A percentile compares a stretch with the other conserved stretches of the same genome.
These are phyloP conservation scores for Caranx ignobilis DNA, from an alignment of 2,113 vertebrate genomes.

Conservation along the genomic window DNA sequence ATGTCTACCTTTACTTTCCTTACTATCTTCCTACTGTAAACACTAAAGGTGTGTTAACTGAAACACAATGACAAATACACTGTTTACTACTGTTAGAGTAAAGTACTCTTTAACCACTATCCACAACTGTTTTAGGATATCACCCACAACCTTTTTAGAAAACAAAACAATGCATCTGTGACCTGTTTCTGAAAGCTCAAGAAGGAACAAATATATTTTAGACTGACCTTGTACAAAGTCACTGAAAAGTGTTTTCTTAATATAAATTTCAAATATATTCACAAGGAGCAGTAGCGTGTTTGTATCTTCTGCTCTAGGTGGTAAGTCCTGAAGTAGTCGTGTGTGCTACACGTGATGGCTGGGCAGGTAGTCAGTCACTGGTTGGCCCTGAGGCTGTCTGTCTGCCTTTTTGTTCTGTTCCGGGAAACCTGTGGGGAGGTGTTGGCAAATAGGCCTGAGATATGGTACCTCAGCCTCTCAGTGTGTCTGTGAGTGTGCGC, in stretches of 20 bases:
- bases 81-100: neutral
- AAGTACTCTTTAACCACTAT: neutral
- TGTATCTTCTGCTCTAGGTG: constrained; percentile 2
- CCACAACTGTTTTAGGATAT: neutral
- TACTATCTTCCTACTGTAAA: neutral
- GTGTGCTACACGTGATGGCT: constrained; percentile 29
- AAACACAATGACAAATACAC: neutral
- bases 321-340: neutral
- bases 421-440: constrained; percentile 56
- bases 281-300: neutral
- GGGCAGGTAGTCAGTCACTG: constrained; percentile 44
- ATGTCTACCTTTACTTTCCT: neutral
- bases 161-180: neutral
- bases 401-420: constrained; percentile 46
- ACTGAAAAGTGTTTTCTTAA: neutral
- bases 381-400: constrained; percentile 25
- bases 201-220: too few species aligned
- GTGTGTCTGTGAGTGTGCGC: constrained; percentile 14
- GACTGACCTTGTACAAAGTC: neutral
- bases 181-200: too few species aligned
- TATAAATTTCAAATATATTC: neutral
- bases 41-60: neutral
- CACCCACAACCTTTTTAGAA: neutral
- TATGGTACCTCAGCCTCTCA: constrained; percentile 1
- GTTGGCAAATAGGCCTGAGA: constrained; percentile 29